A percentile compares a stretch with the other conserved stretches of the same genome.
Evolutionary conservation across 1,140 invertebrate genomes (phyloP).

Genomic region (Trachymyrmex cornetzi): DNA sequence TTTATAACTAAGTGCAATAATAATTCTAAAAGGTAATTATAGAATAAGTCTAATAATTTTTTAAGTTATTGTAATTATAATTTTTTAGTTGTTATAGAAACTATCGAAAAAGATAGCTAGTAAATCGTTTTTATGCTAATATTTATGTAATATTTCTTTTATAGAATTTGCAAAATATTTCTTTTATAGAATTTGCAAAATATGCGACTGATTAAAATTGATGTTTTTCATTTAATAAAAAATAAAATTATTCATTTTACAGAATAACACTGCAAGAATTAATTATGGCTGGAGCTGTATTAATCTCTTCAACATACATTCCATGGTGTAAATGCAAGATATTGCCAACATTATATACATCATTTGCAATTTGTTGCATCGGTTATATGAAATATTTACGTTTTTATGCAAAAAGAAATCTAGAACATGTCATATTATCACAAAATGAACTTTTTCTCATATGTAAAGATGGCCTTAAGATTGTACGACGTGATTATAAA

Average conservation of each 20-base stretch:
- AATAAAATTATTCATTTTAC: conserved; percentile 47
- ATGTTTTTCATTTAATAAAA: conserved; percentile 26
- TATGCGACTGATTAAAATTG: background rate
- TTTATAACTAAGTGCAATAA: conserved; percentile 68
- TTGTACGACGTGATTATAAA: conserved; percentile 77
- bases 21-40: conserved; percentile 74
- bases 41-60: background rate
- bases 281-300: conserved; percentile 67
- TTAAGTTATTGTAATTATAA: background rate
- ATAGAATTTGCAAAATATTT: background rate
- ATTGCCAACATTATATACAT: conserved; percentile 59
- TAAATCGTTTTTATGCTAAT: background rate
- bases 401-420: conserved; percentile 62
- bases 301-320: conserved; percentile 59
- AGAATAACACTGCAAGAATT: conserved; percentile 73
- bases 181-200: background rate
- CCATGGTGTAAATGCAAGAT: conserved; percentile 64
- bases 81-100: background rate
- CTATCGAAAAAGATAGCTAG: background rate
- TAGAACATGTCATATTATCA: conserved; percentile 74
- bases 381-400: conserved; percentile 69
- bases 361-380: conserved; percentile 63
- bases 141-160: conserved; percentile 1
- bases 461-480: conserved; percentile 80
- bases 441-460: conserved; percentile 80